Evolutionary conservation across 2,113 vertebrate genomes (phyloP), one percentile per base, ranked within the genome.

Genomic region (Anhinga rufa): DNA sequence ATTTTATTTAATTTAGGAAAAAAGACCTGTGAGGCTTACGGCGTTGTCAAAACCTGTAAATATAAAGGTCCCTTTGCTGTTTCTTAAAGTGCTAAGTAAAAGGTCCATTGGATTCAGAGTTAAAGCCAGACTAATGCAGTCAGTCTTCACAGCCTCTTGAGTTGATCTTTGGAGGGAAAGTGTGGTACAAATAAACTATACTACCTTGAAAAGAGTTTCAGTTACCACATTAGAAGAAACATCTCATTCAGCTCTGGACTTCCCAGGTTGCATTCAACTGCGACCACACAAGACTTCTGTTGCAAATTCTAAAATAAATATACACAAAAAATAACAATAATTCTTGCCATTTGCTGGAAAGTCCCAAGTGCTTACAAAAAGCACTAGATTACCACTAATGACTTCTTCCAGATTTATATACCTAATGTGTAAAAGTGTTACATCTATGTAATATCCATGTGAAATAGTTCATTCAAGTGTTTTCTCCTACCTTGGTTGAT

Each of bases 1-100:
- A 88, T 89, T 93, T 91, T 90, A 96, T 92, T 96, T 96, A 96
- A 97, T 96, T 97, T 90, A 64, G n/a, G 51, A 79, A 82, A 77
- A 96, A 87, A 70, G 54, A 64, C 83, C 68, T 84, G 42, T 92
- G 82, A 96, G 88, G 89, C 78, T 93, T 74, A 95, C 36, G 6
- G 22, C 15, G 3, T 61, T 90, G 71, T 93, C 91, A 97, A 69
- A 82, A 94, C 34, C 44, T 65, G 69, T 86, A 93, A 88, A 95
- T 88, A 90, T 74, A 94, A 92, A 97, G 69, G 64, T 88, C 44
- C 40, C 76, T 82, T 96, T 79, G 69, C 87, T 95, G 94, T 93
- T 89, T 96, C 70, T 49, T 87, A 83, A 90, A 97, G 72, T 77
- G 52, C 44, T 90, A 96, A 94, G 31, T 32, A 96, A 95, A 91